Percentiles rank a stretch among this genome's conserved stretches.
phyloP scores from a whole-genome alignment of 2,888 invertebrate genomes.

The Xestia xanthographa region DNA sequence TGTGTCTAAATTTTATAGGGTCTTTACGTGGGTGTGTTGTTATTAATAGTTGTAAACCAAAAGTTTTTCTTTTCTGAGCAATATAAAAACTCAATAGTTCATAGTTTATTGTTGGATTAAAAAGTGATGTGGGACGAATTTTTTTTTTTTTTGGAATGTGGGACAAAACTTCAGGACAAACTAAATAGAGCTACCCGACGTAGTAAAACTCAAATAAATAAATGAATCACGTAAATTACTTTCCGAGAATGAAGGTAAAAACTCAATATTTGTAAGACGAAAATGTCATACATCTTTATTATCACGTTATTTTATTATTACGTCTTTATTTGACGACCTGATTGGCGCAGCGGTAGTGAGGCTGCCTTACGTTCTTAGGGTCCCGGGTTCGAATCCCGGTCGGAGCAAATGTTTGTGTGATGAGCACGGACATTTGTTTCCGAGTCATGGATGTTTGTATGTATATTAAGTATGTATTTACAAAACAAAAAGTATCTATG shows the following conservation, averaged over 20 bases:
- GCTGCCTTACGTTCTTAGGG: too few species aligned
- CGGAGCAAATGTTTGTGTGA: too few species aligned
- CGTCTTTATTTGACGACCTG: too few species aligned
- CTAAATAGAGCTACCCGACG: background rate
- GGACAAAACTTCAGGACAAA: too few species aligned
- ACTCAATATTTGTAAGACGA: conserved; percentile 19
- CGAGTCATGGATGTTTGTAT: too few species aligned
- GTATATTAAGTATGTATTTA: too few species aligned
- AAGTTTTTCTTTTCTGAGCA: background rate
- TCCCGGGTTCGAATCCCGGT: too few species aligned
- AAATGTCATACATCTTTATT: conserved; percentile 31
- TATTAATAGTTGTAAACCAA: background rate
- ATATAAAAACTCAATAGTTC: background rate
- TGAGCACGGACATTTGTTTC: too few species aligned
- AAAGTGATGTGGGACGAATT: background rate
- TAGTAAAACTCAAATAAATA: conserved; percentile 6
- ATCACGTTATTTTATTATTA: too few species aligned
- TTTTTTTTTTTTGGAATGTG: too few species aligned
- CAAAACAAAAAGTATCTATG: too few species aligned
- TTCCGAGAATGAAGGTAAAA: conserved; percentile 27
- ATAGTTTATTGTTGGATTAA: background rate
- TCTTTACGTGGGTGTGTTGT: background rate
- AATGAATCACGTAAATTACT: conserved; percentile 11
- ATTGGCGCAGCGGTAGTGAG: too few species aligned
- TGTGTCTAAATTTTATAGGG: background rate